Evolutionary conservation across 1,140 invertebrate species (phyloP), one percentile per base, ranked within the genome.

Genomic region (Megalonaias nervosa): DNA sequence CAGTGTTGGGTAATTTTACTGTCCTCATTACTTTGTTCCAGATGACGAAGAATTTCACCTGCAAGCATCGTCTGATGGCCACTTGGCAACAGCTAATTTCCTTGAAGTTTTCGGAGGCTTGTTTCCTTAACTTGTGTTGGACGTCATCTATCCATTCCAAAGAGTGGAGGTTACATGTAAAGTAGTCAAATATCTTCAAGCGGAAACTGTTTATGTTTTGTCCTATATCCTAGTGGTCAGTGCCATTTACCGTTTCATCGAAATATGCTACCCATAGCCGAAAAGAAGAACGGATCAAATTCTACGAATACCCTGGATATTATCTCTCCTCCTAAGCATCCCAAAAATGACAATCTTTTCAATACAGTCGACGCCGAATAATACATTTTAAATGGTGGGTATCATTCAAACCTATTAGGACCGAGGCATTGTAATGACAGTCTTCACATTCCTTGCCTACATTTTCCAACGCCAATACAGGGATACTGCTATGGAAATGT

Each of bases 171-270:
- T 94, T 61, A 87, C 95, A 4, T 96, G 95, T 89, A 81, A 82
- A 64, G 64, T 90, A 19, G 93, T 95, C 19, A 95, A 95, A 88
- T 95, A 93, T 85, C 65, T 92, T 5, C 93, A 96, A 93, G 94
- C 93, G 0, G 93, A 97, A 55, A 96, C 98, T 56, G 97, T 97
- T 72, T 98, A 98, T 89, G 96, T 96, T 5, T 98, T 97, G 0
- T 98, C 97, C 0, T 98, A 98, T 87, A 97, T 99, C 6, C 92
- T 99, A 64, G 96, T 99, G 15, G 96, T 97, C 16, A 93, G 98
- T 26, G 97, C 96, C 81, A 96, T 98, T 81, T 97, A 99, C 90
- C 93, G 97, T 84, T 89, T 85, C 71, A 67, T 98, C 85, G 97
- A 97, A 79, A 98, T 99, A 86, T 97, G 96, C 21, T 85, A 89